These are phyloP conservation scores for Ichneumoninae sp. DNA, from an alignment of 2,888 invertebrate genomes.

Conservation along the genomic window DNA sequence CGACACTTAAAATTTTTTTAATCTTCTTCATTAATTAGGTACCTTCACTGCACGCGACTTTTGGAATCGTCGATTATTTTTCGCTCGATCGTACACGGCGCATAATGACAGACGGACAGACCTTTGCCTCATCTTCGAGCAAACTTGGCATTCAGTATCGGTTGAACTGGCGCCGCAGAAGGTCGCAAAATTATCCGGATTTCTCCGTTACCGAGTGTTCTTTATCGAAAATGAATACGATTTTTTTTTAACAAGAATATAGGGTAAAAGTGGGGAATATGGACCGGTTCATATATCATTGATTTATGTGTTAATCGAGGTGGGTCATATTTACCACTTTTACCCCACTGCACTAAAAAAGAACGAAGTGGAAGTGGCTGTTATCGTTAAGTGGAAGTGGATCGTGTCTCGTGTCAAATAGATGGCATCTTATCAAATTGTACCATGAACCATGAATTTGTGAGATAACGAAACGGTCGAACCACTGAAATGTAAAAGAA, in stretches of 20 bases:
- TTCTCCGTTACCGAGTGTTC: background rate
- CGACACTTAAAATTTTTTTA: conserved; percentile 3
- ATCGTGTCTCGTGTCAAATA: background rate
- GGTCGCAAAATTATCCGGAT: conserved; percentile 5
- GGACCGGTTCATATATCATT: too few relatives aligned
- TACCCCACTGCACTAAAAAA: background rate
- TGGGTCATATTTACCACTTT: too few relatives aligned
- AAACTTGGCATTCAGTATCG: conserved; percentile 10
- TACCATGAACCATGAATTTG: background rate
- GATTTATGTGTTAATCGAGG: too few relatives aligned
- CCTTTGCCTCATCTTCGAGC: too few relatives aligned
- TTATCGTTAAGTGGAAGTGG: background rate
- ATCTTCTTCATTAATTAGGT: background rate
- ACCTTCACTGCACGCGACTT: background rate
- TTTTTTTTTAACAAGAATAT: background rate
- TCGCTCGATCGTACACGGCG: background rate
- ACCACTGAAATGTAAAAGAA: background rate
- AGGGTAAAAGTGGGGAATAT: too few relatives aligned
- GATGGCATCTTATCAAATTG: background rate
- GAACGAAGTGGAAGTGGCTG: background rate
- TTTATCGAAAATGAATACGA: background rate
- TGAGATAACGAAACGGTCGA: background rate
- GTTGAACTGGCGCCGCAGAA: conserved; percentile 17
- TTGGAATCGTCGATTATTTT: background rate
- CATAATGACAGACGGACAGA: background rate